Evolutionary conservation across 2,113 vertebrate genomes (phyloP).

Genomic region (Diadophis punctatus): DNA sequence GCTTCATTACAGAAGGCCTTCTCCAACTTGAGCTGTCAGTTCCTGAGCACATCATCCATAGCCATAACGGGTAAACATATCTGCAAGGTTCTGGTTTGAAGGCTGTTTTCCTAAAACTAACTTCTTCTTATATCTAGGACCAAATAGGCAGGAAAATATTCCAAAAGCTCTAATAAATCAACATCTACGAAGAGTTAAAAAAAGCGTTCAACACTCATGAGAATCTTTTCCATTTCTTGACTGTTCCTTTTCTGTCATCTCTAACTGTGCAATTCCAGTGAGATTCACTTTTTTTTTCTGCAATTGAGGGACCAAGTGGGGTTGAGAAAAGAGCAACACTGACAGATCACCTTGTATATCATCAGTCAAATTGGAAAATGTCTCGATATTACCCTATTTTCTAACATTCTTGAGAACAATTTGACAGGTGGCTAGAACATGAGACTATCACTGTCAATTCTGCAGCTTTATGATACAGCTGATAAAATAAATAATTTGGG

Average conservation of each 20-base stretch:
- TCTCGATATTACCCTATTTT: background rate
- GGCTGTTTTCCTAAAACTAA: background rate
- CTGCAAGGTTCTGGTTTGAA: background rate
- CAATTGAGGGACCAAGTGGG: background rate
- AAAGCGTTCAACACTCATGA: background rate
- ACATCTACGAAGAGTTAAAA: background rate
- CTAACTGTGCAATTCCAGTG: background rate
- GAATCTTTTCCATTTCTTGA: background rate
- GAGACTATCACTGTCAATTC: background rate
- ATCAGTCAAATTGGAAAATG: background rate
- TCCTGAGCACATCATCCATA: background rate
- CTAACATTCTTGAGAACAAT: background rate
- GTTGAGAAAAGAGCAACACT: background rate
- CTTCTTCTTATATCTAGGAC: background rate
- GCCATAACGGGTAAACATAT: background rate
- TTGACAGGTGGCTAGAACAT: background rate
- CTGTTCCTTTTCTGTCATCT: background rate
- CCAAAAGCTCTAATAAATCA: background rate
- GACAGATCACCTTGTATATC: background rate
- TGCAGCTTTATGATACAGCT: background rate
- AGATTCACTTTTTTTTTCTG: background rate
- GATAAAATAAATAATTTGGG: background rate
- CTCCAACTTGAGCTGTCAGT: background rate
- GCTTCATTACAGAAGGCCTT: background rate
- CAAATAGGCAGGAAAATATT: background rate